Base-by-base conservation (phyloP, 2,888 invertebrate genomes). In the Vanessa cardui region DNA sequence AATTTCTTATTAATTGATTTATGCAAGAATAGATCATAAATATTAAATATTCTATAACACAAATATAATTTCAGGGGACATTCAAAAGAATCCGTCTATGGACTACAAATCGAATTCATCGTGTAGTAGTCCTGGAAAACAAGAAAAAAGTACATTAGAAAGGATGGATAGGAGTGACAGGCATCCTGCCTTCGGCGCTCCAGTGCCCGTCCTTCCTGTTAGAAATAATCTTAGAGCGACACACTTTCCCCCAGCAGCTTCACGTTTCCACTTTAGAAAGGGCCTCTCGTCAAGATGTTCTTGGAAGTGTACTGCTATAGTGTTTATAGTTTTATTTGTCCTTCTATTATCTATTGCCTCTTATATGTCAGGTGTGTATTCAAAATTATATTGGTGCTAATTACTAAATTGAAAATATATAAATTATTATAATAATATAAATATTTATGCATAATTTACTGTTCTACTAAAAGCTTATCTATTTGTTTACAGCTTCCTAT, bases 251-350 rank as follows among this genome's bases (percentile, higher is more conserved):
- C 94, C 94, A 54, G 93, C 94, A 31, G 93, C 94, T 76, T 96
- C 96, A 77, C 94, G 97, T 80, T 97, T 97, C 92, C 97, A 97
- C 90, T 97, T 97, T 90, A 95, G 96, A 85, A 97, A 97, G 94
- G 97, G 96, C 78, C 93, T 97, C 80, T 95, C 96, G 68, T 96
- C 97, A 78, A 94, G 95, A 80, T 98, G 98, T 92, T 97, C 97
- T 73, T 98, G 98, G 97, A 97, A 97, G 89, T 97, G 98, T 90
- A 96, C 97, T 77, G 97, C 98, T 74, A 96, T 98, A 84, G 95
- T 96, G 77, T 96, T 97, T 85, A 96, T 98, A 84, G 94, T 97
- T 88, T 94, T 98, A 79, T 96, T 97, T 78, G 95, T 97, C 79
- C 94, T 97, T 81, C 94, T 98, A 78, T 95, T 96, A 82, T 96